Evolutionary conservation across 2,888 invertebrate genomes (phyloP), one percentile per base, ranked within the genome.

Genomic region (Xestobium rufovillosum): DNA sequence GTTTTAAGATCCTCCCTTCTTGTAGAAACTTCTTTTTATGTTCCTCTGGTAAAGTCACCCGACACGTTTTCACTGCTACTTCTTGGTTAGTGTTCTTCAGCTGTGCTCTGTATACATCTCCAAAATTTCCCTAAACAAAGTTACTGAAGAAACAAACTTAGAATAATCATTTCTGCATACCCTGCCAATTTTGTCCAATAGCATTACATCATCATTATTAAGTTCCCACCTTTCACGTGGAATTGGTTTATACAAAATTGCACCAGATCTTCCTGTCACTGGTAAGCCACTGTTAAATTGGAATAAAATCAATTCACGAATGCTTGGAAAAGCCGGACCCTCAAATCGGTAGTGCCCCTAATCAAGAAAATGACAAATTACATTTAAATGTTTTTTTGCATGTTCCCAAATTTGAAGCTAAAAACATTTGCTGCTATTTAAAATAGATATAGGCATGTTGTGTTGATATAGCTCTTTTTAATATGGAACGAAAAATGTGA

Each of bases 51-150:
- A 96, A 67, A 1, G 92, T 90, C 59, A 92, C 86, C 42, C 89
- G 76, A 60, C 95, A 96, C 0, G 95, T 96, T 71, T 96, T 96
- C 41, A 95, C 92, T 3, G 95, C 95, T 19, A 95, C 94, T 55
- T 90, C 87, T 56, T 82, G 81, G 44, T 81, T 83, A 36, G 83
- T 82, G 9, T 80, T 79, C 64, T 83, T 83, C 26, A 92, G 72
- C 37, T 84, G 78, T 3, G 94, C 95, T 65, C 88, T 87, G 68
- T 91, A 94, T 2, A 96, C 96, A 66, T 96, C 95, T 2, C 96
- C 96, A 66, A 96, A 96, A 65, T 96, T 95, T 31, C 96, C 96
- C 94, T 95, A 60, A 36, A 56, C 51, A 34, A 19, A 6, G n/a
- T 19, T 6, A 6, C 6, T 8, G 6, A 19, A 8, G n/a, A 19